Base-by-base conservation (phyloP, 2,888 invertebrate species). In the Agrochola macilenta region DNA sequence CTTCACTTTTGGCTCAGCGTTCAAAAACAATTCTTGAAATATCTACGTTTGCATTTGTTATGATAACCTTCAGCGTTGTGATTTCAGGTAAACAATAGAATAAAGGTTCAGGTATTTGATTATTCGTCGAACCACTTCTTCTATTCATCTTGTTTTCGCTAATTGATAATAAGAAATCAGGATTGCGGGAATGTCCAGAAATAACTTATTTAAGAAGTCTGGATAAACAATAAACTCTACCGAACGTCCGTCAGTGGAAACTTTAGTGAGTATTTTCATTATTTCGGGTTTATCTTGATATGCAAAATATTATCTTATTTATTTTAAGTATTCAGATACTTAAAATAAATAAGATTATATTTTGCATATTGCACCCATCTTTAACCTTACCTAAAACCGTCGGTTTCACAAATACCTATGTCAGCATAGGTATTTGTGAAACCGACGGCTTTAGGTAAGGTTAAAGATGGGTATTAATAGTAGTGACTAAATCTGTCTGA, bases 21-120 rank as follows among this genome's bases (percentile, higher is more conserved):
- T 61, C 54, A 74, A 79, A 82, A 88, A 81, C 78, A 81, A 79
- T 78, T 78, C 78, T 81, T 75, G 71, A 78, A 79, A 79, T 74
- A 79, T 81, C 58, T 71, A 58, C 66, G 72, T 39, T 64, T 72
- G 46, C 43, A 65, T 75, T 74, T 86, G 64, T 84, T 76, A 76
- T 72, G 69, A 69, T 78, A 79, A 81, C 78, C 57, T 78, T 81
- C 65, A 64, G 61, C 61, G 35, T 54, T 73, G 54, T 66, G 46
- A 58, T 74, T 82, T 65, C 20, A 70, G 39, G 39, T 72, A 71
- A 72, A 68, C 17, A 76, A 46, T 63, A 39, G n/a, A 0, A 30
- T 54, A 60, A 61, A 26, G n/a, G 57, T 39, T 80, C 39, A 46
- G 35, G 35, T 81, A 61, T 49, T 66, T 81, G 17, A 30, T n/a